phyloP scores from a whole-genome alignment of 2,797 vertebrate species.

The Enteromius thamalakanensis region DNA sequence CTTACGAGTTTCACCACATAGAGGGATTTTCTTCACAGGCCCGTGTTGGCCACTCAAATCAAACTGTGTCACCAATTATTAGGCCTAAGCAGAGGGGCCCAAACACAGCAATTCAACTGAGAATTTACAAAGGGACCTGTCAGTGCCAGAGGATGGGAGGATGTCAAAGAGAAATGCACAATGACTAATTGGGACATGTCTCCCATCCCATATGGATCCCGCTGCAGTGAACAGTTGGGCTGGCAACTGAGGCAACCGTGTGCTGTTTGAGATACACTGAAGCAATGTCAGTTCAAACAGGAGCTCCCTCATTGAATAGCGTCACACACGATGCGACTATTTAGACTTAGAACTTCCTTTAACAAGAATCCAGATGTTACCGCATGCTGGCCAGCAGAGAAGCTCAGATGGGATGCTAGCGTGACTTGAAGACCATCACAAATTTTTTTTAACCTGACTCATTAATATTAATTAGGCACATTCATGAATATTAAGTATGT shows the following conservation, averaged over 20 bases:
- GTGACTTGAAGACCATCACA: background rate
- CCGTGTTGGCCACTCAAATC: slow-evolving; percentile 16
- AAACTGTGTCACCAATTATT: slow-evolving; percentile 53
- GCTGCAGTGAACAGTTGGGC: slow-evolving; percentile 10
- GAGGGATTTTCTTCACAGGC: background rate
- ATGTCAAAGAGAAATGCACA: slow-evolving; percentile 54
- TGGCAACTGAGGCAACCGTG: background rate
- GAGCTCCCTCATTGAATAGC: background rate
- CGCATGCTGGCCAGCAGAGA: background rate
- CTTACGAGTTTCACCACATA: slow-evolving; percentile 15
- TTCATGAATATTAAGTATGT: background rate
- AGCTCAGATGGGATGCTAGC: background rate
- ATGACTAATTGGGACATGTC: slow-evolving; percentile 44
- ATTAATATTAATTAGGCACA: slow-evolving; percentile 1
- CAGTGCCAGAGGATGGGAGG: slow-evolving; percentile 57
- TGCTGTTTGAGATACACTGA: background rate
- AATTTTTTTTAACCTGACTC: background rate
- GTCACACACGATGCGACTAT: background rate
- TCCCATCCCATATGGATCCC: slow-evolving; percentile 16
- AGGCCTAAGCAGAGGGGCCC: slow-evolving; percentile 32
- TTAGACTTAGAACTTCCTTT: background rate
- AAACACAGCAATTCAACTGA: slow-evolving; percentile 6
- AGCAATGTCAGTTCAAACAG: slow-evolving; percentile 8
- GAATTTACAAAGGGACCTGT: slow-evolving; percentile 27
- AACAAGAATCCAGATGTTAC: background rate